Evolutionary conservation across 2,888 invertebrate species (phyloP), one percentile per base, ranked within the genome.

Genomic region (Cantharis lateralis): DNA sequence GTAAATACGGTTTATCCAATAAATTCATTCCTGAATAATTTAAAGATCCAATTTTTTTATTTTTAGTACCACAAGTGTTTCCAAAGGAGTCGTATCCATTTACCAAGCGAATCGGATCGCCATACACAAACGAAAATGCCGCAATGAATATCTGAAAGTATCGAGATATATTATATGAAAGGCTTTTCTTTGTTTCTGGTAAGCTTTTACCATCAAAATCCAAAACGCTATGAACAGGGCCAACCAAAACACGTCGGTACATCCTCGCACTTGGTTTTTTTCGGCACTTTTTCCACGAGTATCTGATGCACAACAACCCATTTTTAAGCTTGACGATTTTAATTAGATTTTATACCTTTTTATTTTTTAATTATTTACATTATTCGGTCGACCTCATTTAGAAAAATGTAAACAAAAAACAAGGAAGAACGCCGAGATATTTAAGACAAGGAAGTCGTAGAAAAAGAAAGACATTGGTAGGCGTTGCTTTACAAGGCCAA

Each of bases 51-150:
- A 95, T 92, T 81, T 92, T 92, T 82, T 93, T 93, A 87, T 97
- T 98, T 83, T 93, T 92, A 20, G 95, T 93, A 15, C 98, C 98
- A 88, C 98, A 98, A 32, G 96, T 96, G 87, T 98, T 98, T 10
- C 97, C 97, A 89, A 96, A 98, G 74, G 96, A 96, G 87, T 98
- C 97, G 88, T 95, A 96, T 15, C 97, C 97, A 90, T 96, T 96
- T 79, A 96, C 93, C 63, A 97, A 91, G 80, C 96, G 91, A 83
- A 93, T 88, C 0, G 97, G 96, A 88, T 95, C 95, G 15, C 96
- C 97, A 87, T 95, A 96, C 1, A 96, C 95, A 86, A 96, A 93
- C 10, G 97, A 95, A 89, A 97, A 96, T 11, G 94, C 94, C 28
- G 95, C 95, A 81, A 96, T 93, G 81, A 95, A 91, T 83, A 96